Evolutionary conservation across 2,888 invertebrate genomes (phyloP).

Genomic region (Tetragonula carbonaria): DNA sequence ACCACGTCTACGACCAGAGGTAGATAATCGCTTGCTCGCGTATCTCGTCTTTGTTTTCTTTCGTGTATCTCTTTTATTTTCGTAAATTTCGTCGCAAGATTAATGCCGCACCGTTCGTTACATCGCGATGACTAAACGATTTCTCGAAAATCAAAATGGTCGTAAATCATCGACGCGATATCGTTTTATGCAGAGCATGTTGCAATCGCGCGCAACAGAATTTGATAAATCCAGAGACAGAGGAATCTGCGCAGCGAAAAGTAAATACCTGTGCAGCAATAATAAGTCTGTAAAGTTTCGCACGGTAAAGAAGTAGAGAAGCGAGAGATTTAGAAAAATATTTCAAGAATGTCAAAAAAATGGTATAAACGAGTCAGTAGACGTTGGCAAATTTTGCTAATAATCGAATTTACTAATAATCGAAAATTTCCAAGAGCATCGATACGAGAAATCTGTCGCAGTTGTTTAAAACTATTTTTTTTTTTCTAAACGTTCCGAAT

Average conservation of each 20-base stretch:
- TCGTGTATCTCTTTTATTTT: not conserved
- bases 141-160: constrained; percentile 6
- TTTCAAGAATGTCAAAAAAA: not conserved
- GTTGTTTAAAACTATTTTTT: not conserved
- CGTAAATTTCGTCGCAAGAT: not conserved
- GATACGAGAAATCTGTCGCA: not conserved
- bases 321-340: not conserved
- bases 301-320: no score
- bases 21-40: not conserved
- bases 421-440: not conserved
- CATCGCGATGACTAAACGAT: not conserved
- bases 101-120: not conserved
- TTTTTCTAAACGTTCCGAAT: fast-evolving
- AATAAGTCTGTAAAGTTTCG: no score
- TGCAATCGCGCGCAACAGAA: not conserved
- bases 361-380: no score
- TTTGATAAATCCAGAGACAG: not conserved
- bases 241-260: fast-evolving
- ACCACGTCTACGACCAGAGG: not conserved
- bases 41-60: not conserved
- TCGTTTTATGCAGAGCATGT: not conserved
- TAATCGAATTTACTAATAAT: not conserved
- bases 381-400: no score
- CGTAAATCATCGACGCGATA: constrained; percentile 34
- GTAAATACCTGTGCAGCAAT: not conserved